These are phyloP conservation scores for Manacus vitellinus DNA, from an alignment of 2,113 vertebrate genomes.

Conservation along the genomic window DNA sequence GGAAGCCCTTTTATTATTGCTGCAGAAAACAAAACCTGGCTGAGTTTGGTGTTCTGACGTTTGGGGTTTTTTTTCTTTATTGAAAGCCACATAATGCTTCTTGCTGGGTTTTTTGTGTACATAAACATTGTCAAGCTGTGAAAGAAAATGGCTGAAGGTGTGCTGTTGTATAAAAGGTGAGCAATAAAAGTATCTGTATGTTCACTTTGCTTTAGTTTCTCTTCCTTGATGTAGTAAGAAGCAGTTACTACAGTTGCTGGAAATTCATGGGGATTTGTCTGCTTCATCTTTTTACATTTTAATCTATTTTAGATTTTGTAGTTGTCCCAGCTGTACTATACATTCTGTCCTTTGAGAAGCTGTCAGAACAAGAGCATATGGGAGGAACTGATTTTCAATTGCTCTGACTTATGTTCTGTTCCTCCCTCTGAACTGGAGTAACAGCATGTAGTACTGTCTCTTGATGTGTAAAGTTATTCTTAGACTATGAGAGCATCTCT, in stretches of 20 bases:
- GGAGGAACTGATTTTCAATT: background rate
- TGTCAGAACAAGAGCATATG: background rate
- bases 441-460: fast-evolving
- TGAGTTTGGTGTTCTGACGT: constrained; percentile 71
- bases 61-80: constrained; percentile 63
- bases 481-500: background rate
- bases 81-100: constrained; percentile 77
- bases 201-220: constrained; percentile 61
- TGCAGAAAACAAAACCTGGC: constrained; percentile 78
- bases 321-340: background rate
- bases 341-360: background rate
- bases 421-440: background rate
- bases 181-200: constrained; percentile 87
- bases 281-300: background rate
- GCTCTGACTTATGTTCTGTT: background rate
- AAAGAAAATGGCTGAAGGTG: constrained; percentile 86
- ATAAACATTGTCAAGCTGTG: constrained; percentile 83
- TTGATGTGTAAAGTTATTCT: background rate
- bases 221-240: constrained; percentile 8
- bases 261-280: background rate
- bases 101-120: constrained; percentile 81
- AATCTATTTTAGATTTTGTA: background rate
- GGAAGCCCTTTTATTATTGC: constrained; percentile 79
- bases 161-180: constrained; percentile 86
- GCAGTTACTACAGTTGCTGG: background rate